Conservation (phyloP, 2,888 invertebrate species). For the Disparrhopalites patrizii region DNA sequence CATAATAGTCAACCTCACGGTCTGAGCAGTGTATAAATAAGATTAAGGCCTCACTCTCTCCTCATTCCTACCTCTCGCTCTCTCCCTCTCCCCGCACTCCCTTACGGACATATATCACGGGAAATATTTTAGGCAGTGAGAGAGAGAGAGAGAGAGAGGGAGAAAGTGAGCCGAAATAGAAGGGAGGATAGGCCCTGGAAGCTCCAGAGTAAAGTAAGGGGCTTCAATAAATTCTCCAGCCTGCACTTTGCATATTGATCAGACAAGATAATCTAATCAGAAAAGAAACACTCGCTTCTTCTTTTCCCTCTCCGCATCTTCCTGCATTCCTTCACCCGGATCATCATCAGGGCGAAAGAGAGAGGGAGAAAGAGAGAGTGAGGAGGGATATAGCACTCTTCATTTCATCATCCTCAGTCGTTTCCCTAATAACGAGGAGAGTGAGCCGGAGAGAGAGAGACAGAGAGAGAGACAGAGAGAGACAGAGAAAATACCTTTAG, state of each 20-base stretch:
- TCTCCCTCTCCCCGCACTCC: background rate
- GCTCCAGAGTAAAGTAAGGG: conserved; percentile 21
- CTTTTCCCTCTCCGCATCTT: background rate
- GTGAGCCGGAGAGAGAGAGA: background rate
- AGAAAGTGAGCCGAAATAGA: too few species aligned
- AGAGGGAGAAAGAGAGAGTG: conserved; percentile 3
- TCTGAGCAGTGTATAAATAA: conserved; percentile 3
- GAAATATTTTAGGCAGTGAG: conserved; percentile 10
- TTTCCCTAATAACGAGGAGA: background rate
- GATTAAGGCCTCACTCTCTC: conserved; percentile 4
- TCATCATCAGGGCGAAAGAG: background rate
- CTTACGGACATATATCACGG: conserved; percentile 4
- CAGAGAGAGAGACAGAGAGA: background rate
- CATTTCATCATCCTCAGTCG: too few species aligned
- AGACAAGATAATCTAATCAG: conserved; percentile 48
- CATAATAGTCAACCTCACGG: background rate
- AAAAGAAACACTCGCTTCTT: conserved; percentile 34
- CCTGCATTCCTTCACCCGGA: conserved; percentile 6
- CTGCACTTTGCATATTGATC: conserved; percentile 48
- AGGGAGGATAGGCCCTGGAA: background rate
- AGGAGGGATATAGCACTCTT: too few species aligned
- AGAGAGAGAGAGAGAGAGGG: conserved; percentile 14
- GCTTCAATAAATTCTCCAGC: conserved; percentile 43
- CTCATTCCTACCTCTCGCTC: conserved; percentile 2
- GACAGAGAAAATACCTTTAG: too few species aligned